Evolutionary conservation across 2,113 vertebrate species (phyloP).

Genomic region (Laterallus jamaicensis): DNA sequence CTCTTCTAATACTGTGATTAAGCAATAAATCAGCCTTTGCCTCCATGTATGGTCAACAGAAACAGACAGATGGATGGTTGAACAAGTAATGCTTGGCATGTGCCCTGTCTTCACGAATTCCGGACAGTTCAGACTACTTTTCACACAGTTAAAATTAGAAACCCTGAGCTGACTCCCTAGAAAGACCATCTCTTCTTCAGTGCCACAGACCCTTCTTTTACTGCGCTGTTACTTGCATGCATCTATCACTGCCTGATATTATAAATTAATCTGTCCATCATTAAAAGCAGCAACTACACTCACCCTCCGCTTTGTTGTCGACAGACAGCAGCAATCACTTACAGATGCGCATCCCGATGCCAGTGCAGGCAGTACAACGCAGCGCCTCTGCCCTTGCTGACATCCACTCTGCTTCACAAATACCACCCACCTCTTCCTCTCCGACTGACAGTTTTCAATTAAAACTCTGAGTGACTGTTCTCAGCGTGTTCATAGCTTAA

Average conservation of each 20-base stretch:
- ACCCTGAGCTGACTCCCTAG: background rate
- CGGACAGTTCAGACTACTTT: background rate
- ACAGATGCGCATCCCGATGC: background rate
- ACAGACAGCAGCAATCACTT: background rate
- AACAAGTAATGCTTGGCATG: background rate
- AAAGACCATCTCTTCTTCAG: background rate
- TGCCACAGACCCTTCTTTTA: background rate
- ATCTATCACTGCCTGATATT: background rate
- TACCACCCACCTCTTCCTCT: conserved; percentile 22
- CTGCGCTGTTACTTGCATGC: background rate
- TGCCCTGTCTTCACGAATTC: background rate
- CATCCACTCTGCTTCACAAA: background rate
- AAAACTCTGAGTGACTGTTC: background rate
- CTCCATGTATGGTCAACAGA: background rate
- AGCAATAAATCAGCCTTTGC: background rate
- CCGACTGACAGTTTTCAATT: background rate
- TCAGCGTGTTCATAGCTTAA: background rate
- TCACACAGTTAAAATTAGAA: background rate
- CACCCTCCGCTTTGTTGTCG: background rate
- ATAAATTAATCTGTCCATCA: background rate
- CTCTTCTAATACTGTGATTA: background rate
- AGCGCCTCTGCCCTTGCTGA: conserved; percentile 25
- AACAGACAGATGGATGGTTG: background rate
- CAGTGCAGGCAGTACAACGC: background rate
- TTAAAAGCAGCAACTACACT: background rate